Evolutionary conservation across 1,140 invertebrate genomes (phyloP).

Genomic region (Caligus rogercresseyi): DNA sequence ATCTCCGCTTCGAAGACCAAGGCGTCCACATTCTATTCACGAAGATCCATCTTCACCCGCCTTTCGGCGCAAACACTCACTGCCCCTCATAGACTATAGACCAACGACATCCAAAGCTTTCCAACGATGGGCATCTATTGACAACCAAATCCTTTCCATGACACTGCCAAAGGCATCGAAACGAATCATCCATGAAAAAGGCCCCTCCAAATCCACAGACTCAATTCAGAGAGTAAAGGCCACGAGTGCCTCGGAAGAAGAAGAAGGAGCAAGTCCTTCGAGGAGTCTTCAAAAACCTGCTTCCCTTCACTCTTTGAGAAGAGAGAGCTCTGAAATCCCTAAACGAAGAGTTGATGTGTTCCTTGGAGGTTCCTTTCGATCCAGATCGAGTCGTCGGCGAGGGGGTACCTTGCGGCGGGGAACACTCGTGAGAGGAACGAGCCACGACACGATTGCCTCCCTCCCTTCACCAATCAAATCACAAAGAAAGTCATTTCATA

Average conservation of each 20-base stretch:
- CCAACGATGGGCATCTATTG: not conserved
- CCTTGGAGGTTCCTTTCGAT: not conserved
- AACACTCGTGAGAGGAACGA: not conserved
- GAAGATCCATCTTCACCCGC: not conserved
- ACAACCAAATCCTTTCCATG: not conserved
- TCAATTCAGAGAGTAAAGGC: not conserved
- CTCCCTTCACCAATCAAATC: not conserved
- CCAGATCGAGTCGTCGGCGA: not conserved
- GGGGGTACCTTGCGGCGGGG: not conserved
- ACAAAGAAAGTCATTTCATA: not conserved
- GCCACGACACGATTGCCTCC: not conserved
- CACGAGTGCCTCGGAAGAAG: too few relatives aligned
- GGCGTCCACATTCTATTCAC: not conserved
- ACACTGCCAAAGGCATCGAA: not conserved
- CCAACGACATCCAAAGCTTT: not conserved
- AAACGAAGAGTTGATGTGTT: not conserved
- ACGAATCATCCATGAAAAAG: too few relatives aligned
- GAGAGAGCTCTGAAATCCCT: not conserved
- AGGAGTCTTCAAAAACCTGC: not conserved
- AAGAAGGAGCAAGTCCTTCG: too few relatives aligned
- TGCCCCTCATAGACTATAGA: not conserved
- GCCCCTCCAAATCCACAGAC: not conserved
- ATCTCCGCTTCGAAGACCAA: not conserved
- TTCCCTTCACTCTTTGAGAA: not conserved
- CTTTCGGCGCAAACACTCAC: not conserved